Base-by-base conservation (phyloP, 2,113 vertebrate genomes). In the Nycticorax nycticorax region DNA sequence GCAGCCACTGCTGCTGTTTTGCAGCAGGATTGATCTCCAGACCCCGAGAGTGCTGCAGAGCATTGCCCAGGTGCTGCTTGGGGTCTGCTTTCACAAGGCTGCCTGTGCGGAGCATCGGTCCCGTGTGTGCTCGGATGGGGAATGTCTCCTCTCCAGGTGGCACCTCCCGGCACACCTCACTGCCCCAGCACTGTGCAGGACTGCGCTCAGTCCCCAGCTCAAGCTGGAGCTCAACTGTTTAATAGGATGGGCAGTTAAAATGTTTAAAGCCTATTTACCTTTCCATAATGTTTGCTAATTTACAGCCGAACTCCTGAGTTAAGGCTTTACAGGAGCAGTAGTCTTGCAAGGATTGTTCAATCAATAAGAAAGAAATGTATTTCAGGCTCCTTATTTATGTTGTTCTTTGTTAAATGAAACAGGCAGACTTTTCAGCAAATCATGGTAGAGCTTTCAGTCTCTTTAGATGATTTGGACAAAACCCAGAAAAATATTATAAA, bases 381-480 rank as follows among this genome's bases (percentile, higher is more conserved):
- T 86, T 81, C 33, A 53, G 56, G 8, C 57, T 89, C 33, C 15
- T 72, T 81, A 37, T 67, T 93, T 79, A 35, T 50, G 32, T 56
- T 86, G 66, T 20, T 68, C 11, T 74, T 69, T 55, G 37, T 71
- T 71, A 60, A 91, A 68, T 69, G 63, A 89, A 85, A 45, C 4
- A 24, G 88, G 89, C 60, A 75, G 79, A 52, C 75, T 78, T 92
- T 91, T 72, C 91, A 92, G 73, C 69, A 87, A 57, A 32, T 56
- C 2, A 0, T 37, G 26, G 32, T 50, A 48, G 64, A 48, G 23
- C 37, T 91, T 88, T 92, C 48, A 47, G 32, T 41, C 72, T 96
- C 91, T 96, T 93, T 82, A 89, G 62, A 9, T 48, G 7, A 41
- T 74, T 92, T 97, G 94, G 81, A 69, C 84, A 57, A 94, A 91